Conservation (phyloP, 2,797 vertebrate genomes). For the Scarus forsteni region DNA sequence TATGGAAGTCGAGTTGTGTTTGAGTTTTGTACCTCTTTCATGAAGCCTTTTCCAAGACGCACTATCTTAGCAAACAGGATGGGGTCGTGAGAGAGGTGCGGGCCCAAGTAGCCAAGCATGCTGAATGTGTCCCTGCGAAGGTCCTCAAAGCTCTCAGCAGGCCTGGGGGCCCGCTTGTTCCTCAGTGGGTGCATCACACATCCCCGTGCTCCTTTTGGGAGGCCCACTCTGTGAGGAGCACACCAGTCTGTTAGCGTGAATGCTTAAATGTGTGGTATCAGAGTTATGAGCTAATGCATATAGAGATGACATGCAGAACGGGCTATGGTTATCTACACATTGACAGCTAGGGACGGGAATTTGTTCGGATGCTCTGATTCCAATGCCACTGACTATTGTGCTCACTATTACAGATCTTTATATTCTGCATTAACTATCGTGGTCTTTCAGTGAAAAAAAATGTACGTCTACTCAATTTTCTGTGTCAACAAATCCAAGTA, state of each 20-base stretch:
- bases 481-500: too few species aligned
- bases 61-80: conserved; percentile 97
- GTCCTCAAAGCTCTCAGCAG: conserved; percentile 93
- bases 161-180: conserved; percentile 90
- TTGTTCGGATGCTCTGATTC: too few species aligned
- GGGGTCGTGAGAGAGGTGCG: conserved; percentile 95
- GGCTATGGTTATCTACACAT: too few species aligned
- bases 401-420: too few species aligned
- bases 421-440: too few species aligned
- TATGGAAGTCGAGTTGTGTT: not conserved
- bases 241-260: conserved; percentile 6
- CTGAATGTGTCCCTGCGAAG: conserved; percentile 92
- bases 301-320: too few species aligned
- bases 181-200: conserved; percentile 84
- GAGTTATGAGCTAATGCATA: too few species aligned
- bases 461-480: too few species aligned
- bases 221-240: conserved; percentile 86
- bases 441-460: too few species aligned
- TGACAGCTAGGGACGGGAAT: too few species aligned
- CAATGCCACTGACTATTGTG: too few species aligned
- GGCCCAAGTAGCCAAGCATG: conserved; percentile 97
- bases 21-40: conserved; percentile 92
- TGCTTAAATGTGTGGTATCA: too few species aligned
- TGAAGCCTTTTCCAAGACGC: conserved; percentile 95
- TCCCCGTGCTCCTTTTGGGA: conserved; percentile 96